phyloP scores from a whole-genome alignment of 1,140 invertebrate genomes.

The Aphis craccivora region DNA sequence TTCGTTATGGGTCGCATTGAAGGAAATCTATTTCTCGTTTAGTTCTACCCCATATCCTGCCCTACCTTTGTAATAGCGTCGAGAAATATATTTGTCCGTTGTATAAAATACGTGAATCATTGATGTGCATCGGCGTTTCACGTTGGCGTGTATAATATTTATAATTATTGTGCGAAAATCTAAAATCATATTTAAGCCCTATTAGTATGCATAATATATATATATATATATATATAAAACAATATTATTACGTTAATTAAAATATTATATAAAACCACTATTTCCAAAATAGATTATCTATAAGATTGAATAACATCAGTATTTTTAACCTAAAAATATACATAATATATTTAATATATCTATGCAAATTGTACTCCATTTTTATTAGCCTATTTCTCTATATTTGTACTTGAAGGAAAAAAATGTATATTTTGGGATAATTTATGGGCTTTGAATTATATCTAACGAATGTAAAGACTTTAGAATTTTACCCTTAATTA shows the following conservation, averaged over 20 bases:
- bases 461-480: not conserved
- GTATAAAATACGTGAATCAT: conserved; percentile 5
- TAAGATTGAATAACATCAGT: not conserved
- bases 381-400: not conserved
- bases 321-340: not conserved
- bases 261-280: not conserved
- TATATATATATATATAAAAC: not conserved
- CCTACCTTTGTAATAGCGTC: not conserved
- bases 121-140: not conserved
- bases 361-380: not conserved
- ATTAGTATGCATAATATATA: not conserved
- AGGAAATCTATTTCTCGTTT: conserved; percentile 33
- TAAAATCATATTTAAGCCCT: not conserved
- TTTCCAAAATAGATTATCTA: not conserved
- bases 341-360: not conserved
- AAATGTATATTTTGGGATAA: not conserved
- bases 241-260: not conserved
- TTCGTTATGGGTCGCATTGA: not conserved
- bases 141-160: not conserved
- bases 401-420: not conserved
- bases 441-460: not conserved
- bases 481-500: conserved; percentile 37
- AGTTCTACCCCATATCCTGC: not conserved
- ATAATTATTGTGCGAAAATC: not conserved
- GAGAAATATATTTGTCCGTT: not conserved